Percentiles rank a stretch among this genome's conserved stretches.
Evolutionary conservation across 2,113 vertebrate genomes (phyloP).

Genomic region (Podarcis raffonei): DNA sequence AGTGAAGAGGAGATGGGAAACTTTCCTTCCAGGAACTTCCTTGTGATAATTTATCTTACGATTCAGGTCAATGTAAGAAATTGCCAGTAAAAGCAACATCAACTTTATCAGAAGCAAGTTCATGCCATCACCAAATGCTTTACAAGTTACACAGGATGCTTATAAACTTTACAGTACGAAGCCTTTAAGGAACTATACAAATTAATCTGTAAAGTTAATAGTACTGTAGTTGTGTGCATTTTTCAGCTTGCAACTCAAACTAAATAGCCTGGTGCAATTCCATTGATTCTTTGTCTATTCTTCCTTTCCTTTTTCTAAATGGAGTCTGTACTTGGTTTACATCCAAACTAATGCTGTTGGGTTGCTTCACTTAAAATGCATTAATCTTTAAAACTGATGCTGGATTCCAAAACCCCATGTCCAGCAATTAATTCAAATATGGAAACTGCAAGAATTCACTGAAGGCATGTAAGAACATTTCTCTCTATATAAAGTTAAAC

Average conservation of each 20-base stretch:
- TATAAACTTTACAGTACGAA: background rate
- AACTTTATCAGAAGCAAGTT: background rate
- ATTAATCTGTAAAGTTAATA: background rate
- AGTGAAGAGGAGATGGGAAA: background rate
- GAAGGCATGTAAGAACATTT: background rate
- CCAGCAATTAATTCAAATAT: background rate
- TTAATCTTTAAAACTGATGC: background rate
- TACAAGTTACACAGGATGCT: background rate
- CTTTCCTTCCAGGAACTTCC: background rate
- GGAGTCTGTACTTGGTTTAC: background rate
- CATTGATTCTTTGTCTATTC: background rate
- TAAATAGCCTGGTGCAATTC: background rate
- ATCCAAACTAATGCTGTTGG: background rate
- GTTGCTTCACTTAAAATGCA: background rate
- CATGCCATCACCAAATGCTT: background rate
- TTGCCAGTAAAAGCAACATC: background rate
- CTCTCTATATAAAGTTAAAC: background rate
- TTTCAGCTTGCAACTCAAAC: background rate
- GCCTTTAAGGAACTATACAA: background rate
- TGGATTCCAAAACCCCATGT: background rate
- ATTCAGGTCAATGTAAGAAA: background rate
- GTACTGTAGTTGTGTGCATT: background rate
- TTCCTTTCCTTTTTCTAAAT: background rate
- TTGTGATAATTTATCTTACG: background rate
- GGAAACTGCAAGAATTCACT: background rate